A percentile compares a stretch with the other conserved stretches of the same genome.
phyloP scores from a whole-genome alignment of 2,113 vertebrate genomes.

The Perccottus glenii region DNA sequence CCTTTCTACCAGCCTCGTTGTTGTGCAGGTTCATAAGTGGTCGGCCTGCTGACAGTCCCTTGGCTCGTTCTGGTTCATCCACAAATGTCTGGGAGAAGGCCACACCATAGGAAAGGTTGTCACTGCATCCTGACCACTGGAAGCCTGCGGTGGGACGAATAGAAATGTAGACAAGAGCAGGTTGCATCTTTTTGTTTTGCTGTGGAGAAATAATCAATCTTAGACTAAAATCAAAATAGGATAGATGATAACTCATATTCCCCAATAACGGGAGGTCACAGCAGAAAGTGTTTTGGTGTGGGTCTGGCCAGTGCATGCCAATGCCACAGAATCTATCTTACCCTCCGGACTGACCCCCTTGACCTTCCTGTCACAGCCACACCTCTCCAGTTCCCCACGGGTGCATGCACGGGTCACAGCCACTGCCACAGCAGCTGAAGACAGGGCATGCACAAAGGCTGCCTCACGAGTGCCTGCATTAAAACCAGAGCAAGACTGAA shows the following conservation, averaged over 20 bases:
- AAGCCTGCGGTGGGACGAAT: conserved; percentile 70
- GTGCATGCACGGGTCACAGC: conserved; percentile 82
- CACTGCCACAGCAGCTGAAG: conserved; percentile 73
- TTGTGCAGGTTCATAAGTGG: conserved; percentile 81
- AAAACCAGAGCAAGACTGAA: conserved; percentile 1
- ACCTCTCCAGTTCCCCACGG: conserved; percentile 78
- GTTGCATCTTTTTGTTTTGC: neutral
- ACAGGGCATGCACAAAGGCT: conserved; percentile 77
- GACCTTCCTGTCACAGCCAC: conserved; percentile 81
- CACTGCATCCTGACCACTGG: conserved; percentile 84
- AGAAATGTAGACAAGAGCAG: neutral
- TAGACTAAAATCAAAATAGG: too few relatives aligned
- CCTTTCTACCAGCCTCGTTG: conserved; percentile 82
- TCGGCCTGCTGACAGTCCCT: conserved; percentile 70
- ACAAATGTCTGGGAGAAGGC: conserved; percentile 84
- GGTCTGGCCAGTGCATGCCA: conserved; percentile 17
- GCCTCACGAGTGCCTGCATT: conserved; percentile 77
- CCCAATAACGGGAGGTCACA: neutral
- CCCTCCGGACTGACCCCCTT: conserved; percentile 80
- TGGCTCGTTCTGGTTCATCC: conserved; percentile 78
- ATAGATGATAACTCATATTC: neutral
- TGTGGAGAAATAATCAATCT: neutral
- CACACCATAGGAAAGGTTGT: conserved; percentile 78
- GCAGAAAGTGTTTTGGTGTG: conserved; percentile 9
- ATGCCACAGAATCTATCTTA: conserved; percentile 55